Percentiles rank a stretch among this genome's conserved stretches.
Evolutionary conservation across 2,113 vertebrate genomes (phyloP).

Genomic region (Thalassarche chlororhynchos): DNA sequence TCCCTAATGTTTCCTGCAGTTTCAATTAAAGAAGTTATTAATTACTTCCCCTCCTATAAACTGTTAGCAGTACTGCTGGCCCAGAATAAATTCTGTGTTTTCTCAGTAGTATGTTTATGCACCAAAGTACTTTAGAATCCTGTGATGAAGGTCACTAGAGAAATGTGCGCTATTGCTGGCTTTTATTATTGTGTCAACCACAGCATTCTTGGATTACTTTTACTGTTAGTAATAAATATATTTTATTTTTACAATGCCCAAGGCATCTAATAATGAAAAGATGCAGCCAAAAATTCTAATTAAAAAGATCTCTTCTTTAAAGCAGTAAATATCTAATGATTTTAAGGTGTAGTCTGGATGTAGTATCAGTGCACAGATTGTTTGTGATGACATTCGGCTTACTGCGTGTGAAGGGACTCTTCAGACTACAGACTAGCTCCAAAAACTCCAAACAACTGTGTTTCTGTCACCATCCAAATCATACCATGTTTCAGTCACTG

Average conservation of each 20-base stretch:
- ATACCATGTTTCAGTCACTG: not conserved
- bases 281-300: not conserved
- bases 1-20: slow-evolving; percentile 15
- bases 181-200: not conserved
- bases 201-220: not conserved
- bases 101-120: not conserved
- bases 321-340: not conserved
- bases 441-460: not conserved
- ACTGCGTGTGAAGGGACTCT: not conserved
- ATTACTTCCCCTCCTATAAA: slow-evolving; percentile 18
- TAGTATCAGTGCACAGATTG: not conserved
- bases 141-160: not conserved
- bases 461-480: not conserved
- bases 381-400: not conserved
- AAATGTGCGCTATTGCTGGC: not conserved
- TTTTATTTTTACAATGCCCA: not conserved
- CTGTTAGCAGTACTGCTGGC: not conserved
- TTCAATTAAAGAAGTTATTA: slow-evolving; percentile 59
- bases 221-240: not conserved
- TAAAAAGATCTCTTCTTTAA: not conserved
- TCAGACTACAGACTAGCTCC: not conserved
- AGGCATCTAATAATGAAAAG: not conserved
- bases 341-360: not conserved
- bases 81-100: not conserved
- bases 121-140: not conserved